These are phyloP conservation scores for Echinarachnius parma DNA, from an alignment of 53 echinoderm and acorn worm genomes.

Conservation along the genomic window DNA sequence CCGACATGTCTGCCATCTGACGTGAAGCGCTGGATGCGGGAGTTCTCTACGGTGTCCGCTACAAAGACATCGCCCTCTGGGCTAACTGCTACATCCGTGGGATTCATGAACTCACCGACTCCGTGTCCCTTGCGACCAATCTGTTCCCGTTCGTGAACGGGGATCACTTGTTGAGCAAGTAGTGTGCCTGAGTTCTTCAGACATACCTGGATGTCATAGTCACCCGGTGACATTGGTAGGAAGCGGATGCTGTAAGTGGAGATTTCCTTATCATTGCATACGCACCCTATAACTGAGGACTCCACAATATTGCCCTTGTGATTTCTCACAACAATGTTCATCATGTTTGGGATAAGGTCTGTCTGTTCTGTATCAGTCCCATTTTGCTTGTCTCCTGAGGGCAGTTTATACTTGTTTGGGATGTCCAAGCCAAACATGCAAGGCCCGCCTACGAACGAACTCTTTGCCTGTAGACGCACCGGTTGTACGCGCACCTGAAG, in stretches of 20 bases:
- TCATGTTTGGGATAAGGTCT: slow-evolving; percentile 64
- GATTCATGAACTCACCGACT: slow-evolving; percentile 71
- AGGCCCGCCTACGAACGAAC: slow-evolving; percentile 70
- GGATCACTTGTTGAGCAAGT: slow-evolving; percentile 65
- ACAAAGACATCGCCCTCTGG: slow-evolving; percentile 72
- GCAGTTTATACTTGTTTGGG: slow-evolving; percentile 67
- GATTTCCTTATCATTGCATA: slow-evolving; percentile 54
- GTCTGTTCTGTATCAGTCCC: slow-evolving; percentile 47
- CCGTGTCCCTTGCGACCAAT: slow-evolving; percentile 70
- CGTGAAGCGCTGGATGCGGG: slow-evolving; percentile 71
- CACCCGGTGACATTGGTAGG: slow-evolving; percentile 61
- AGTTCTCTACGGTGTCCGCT: slow-evolving; percentile 87
- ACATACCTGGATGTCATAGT: slow-evolving; percentile 69
- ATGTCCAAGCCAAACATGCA: slow-evolving; percentile 78
- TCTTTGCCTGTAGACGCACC: slow-evolving; percentile 67
- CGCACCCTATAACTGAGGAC: slow-evolving; percentile 57
- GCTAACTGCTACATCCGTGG: slow-evolving; percentile 70
- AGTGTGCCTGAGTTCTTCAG: slow-evolving; percentile 36
- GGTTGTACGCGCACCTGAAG: slow-evolving; percentile 73
- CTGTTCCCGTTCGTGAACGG: slow-evolving; percentile 74
- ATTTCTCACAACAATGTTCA: slow-evolving; percentile 66
- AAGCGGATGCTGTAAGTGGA: slow-evolving; percentile 73
- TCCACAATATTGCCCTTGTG: slow-evolving; percentile 61
- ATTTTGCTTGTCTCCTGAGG: slow-evolving; percentile 42
- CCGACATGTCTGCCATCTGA: slow-evolving; percentile 68